Evolutionary conservation across 2,797 vertebrate genomes (phyloP).

Genomic region (Remorina albescens): DNA sequence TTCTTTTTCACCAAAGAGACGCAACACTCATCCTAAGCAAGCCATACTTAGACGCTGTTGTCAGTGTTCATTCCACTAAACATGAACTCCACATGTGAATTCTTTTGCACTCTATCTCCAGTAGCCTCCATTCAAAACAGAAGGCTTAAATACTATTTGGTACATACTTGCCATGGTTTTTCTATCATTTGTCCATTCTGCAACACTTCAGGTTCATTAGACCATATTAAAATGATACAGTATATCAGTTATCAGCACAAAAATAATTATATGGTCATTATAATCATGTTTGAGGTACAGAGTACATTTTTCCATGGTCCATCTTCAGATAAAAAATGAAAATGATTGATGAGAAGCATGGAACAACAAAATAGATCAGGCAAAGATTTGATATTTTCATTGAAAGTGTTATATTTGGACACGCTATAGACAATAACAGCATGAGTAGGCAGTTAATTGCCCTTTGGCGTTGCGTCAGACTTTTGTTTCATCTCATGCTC

Average conservation of each 20-base stretch:
- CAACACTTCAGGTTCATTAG: not conserved
- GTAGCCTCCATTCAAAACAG: slow-evolving; percentile 1
- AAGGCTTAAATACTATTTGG: not conserved
- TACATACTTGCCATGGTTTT: not conserved
- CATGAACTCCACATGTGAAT: not conserved
- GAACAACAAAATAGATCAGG: slow-evolving; percentile 20
- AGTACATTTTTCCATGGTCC: not conserved
- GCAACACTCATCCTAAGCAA: not conserved
- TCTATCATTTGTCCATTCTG: not conserved
- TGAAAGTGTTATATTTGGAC: slow-evolving; percentile 41
- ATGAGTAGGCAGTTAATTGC: slow-evolving; percentile 66
- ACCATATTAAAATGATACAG: not conserved
- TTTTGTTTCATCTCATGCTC: slow-evolving; percentile 69
- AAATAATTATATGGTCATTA: not conserved
- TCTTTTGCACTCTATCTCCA: not conserved
- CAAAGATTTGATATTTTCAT: slow-evolving; percentile 19
- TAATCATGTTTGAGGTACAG: not conserved
- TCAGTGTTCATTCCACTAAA: not conserved
- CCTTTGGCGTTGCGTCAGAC: slow-evolving; percentile 59
- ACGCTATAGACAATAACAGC: slow-evolving; percentile 49
- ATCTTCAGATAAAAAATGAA: not conserved
- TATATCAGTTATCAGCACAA: not conserved
- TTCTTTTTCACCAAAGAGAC: slow-evolving; percentile 1
- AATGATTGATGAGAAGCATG: slow-evolving; percentile 1
- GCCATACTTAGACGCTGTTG: not conserved